Evolutionary conservation across 2,888 invertebrate genomes (phyloP).

Genomic region (Cryptus armator): DNA sequence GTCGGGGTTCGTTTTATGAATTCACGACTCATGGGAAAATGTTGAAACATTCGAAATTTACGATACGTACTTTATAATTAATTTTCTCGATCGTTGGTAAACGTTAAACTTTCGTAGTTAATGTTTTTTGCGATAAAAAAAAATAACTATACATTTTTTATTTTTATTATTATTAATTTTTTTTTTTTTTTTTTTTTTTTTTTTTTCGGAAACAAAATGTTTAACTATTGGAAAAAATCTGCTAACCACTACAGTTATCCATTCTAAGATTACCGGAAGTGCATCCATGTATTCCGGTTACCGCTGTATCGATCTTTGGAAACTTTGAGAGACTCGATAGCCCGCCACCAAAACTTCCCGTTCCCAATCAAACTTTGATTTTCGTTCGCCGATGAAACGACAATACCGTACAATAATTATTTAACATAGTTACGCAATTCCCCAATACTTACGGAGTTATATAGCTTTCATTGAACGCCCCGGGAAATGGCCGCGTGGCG

Average conservation of each 20-base stretch:
- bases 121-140: too few relatives aligned
- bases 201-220: too few relatives aligned
- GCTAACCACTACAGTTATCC: not conserved
- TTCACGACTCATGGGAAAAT: slow-evolving; percentile 72
- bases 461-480: slow-evolving; percentile 55
- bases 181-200: too few relatives aligned
- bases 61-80: not conserved
- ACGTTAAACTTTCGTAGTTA: too few relatives aligned
- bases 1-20: slow-evolving; percentile 71
- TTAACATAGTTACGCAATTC: slow-evolving; percentile 72
- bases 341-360: not conserved
- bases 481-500: slow-evolving; percentile 76
- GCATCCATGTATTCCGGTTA: not conserved
- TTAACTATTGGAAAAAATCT: too few relatives aligned
- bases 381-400: slow-evolving; percentile 34
- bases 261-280: not conserved
- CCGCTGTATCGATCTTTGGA: not conserved
- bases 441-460: slow-evolving; percentile 55
- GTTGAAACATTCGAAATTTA: not conserved
- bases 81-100: not conserved
- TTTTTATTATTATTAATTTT: too few relatives aligned
- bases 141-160: too few relatives aligned
- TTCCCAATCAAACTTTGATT: slow-evolving; percentile 23
- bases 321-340: not conserved
- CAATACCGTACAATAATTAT: slow-evolving; percentile 76